Conservation (phyloP, 2,797 vertebrate genomes). For the Intellagama lesueurii region DNA sequence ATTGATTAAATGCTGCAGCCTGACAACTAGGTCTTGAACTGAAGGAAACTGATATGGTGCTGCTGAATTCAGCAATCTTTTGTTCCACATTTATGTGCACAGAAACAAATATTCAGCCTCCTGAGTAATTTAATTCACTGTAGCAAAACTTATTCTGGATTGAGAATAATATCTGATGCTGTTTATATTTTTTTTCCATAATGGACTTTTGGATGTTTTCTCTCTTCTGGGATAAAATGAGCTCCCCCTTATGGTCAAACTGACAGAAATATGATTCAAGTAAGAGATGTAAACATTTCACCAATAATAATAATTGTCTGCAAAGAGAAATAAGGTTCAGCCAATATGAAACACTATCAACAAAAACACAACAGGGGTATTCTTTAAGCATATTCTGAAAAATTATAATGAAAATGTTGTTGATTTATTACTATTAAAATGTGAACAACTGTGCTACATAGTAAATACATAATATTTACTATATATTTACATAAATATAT, state of each 20-base stretch:
- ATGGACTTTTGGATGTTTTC: conserved; percentile 21
- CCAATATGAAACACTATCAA: conserved; percentile 20
- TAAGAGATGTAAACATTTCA: conserved; percentile 20
- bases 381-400: not conserved
- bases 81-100: not conserved
- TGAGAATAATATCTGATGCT: conserved; percentile 22
- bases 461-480: not conserved
- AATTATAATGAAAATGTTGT: conserved; percentile 36
- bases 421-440: conserved; percentile 29
- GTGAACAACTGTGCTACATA: not conserved
- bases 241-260: conserved; percentile 24
- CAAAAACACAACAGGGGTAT: not conserved
- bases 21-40: not conserved
- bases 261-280: conserved; percentile 12
- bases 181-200: conserved; percentile 17
- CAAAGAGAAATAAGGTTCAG: conserved; percentile 13
- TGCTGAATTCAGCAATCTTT: not conserved
- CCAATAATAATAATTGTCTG: conserved; percentile 32
- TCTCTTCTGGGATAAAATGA: conserved; percentile 18
- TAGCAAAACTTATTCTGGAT: conserved; percentile 1
- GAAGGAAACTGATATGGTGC: not conserved
- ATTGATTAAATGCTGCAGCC: not conserved
- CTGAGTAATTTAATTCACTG: accelerated
- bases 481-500: not conserved
- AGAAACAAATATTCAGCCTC: not conserved